phyloP scores from a whole-genome alignment of 2,888 invertebrate species.

The Agonopterix heracliana region DNA sequence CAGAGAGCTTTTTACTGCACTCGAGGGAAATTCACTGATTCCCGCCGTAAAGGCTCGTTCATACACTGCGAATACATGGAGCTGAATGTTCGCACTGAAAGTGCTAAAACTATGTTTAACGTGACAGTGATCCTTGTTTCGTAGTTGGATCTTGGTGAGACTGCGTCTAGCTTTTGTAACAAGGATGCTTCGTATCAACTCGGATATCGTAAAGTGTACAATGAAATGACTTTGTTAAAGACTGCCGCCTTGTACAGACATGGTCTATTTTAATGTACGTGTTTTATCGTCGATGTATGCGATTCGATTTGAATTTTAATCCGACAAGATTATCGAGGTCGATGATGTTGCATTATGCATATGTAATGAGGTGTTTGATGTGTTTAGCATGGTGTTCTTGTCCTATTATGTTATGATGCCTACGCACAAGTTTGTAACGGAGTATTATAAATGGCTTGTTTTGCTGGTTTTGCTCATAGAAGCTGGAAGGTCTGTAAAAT shows the following conservation, averaged over 20 bases:
- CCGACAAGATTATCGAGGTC: conserved; percentile 39
- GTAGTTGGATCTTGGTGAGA: conserved; percentile 18
- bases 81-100: conserved; percentile 33
- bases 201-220: conserved; percentile 49
- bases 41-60: conserved; percentile 46
- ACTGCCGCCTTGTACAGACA: conserved; percentile 35
- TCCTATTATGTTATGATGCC: neutral
- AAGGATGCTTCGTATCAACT: conserved; percentile 20
- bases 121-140: conserved; percentile 20
- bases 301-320: conserved; percentile 37
- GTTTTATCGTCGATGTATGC: conserved; percentile 45
- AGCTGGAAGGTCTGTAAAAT: neutral
- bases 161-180: conserved; percentile 17
- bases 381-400: conserved; percentile 1
- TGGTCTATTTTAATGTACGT: conserved; percentile 45
- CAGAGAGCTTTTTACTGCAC: conserved; percentile 57
- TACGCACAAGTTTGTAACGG: neutral
- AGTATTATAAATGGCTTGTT: conserved; percentile 1
- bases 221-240: conserved; percentile 46
- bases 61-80: conserved; percentile 38
- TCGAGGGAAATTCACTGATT: conserved; percentile 67
- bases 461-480: neutral
- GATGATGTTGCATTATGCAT: conserved; percentile 23
- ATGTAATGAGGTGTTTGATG: conserved; percentile 19
- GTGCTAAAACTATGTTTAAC: conserved; percentile 29